Base-by-base conservation (phyloP, 2,797 vertebrate genomes). In the Oreochromis grahami region DNA sequence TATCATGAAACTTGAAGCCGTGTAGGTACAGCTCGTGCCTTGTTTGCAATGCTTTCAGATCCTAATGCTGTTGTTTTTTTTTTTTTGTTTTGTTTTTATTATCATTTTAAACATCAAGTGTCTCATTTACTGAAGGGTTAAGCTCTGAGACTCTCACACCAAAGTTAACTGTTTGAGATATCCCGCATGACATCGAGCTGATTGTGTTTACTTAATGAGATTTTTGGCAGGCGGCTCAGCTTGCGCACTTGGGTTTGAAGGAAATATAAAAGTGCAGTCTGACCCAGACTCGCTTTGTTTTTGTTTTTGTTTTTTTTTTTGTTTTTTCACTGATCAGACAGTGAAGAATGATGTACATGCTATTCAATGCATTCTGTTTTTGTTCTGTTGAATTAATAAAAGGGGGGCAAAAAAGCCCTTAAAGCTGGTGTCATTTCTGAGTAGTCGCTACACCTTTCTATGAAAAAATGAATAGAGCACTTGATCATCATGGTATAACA, bases 341-440 rank as follows among this genome's bases (percentile, higher is more conserved):
- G 83, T 87, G 83, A 88, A 51, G 78, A 86, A 45, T 58, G 19
- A 86, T 92, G 87, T 92, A 91, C 88, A 84, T 92, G 88, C 90
- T 91, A 91, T 93, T 91, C 90, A 91, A 91, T 91, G 86, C 78
- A 4, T 88, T 91, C 63, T 89, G 82, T 89, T 90, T 86, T 86
- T 93, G 85, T 93, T 92, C 81, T 84, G 86, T 91, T 92, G 63
- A 91, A 83, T 92, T 86, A 95, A 95, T 85, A 90, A 91, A 94
- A 60, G 4, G 32, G 2, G 12, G 4, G 17, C 11, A 8, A 8
- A 84, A 21, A 50, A 32, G 55, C 86, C 24, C 5, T 29, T 15
- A 48, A 38, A 10, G 52, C 70, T 78, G 29, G 34, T 7, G 15
- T 77, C 21, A 15, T 6, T 72, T 68, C 21, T 45, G 14, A 70